These are phyloP conservation scores for Picathartes gymnocephalus DNA, from an alignment of 2,113 vertebrate species.

Conservation along the genomic window DNA sequence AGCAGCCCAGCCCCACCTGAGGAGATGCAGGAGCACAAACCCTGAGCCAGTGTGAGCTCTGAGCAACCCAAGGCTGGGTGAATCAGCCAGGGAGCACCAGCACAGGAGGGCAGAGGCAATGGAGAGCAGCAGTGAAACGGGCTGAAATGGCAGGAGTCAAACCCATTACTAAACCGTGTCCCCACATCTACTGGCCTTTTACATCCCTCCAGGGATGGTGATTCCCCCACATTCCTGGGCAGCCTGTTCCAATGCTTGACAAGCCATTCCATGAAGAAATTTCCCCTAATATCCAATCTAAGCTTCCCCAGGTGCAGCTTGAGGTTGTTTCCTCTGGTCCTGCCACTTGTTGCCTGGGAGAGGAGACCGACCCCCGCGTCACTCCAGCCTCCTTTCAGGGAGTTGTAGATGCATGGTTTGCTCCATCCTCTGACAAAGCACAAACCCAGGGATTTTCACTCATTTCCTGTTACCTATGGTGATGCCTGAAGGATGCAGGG, in stretches of 20 bases:
- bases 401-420: background rate
- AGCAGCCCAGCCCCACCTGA: background rate
- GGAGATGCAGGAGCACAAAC: background rate
- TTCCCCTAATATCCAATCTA: background rate
- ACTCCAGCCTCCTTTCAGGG: background rate
- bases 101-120: background rate
- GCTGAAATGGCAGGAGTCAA: background rate
- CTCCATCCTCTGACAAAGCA: background rate
- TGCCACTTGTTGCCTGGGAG: background rate
- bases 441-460: background rate
- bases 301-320: background rate
- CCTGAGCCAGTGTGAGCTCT: accelerated
- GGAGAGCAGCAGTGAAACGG: background rate
- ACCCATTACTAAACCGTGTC: background rate
- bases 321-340: background rate
- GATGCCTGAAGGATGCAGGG: background rate
- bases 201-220: background rate
- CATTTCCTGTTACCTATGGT: background rate
- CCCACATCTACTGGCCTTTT: background rate
- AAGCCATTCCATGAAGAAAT: background rate
- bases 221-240: background rate
- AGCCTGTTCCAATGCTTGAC: background rate
- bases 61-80: background rate
- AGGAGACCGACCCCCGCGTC: accelerated
- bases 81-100: background rate